These are phyloP conservation scores for Calameuta pallipes DNA, from an alignment of 2,888 invertebrate genomes.

Conservation along the genomic window DNA sequence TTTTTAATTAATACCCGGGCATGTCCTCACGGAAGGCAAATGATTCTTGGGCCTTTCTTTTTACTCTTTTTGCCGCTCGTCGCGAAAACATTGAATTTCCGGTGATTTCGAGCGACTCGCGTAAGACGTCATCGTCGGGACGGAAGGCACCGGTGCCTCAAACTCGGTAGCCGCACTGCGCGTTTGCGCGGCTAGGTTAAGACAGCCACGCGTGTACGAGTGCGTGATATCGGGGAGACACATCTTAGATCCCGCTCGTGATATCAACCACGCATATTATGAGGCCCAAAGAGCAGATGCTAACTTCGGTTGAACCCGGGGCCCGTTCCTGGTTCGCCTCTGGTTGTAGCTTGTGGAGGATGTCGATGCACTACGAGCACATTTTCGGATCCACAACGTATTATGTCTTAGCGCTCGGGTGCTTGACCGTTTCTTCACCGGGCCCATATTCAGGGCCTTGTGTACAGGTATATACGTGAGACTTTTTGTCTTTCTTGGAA, in stretches of 20 bases:
- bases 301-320: slow-evolving; percentile 52
- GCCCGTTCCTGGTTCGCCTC: slow-evolving; percentile 29
- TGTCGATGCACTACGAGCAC: not conserved
- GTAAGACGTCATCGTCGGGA: not conserved
- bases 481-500: not conserved
- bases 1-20: slow-evolving; percentile 56
- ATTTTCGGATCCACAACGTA: not conserved
- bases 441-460: not conserved
- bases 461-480: not conserved
- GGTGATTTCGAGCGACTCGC: not conserved
- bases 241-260: slow-evolving; percentile 36
- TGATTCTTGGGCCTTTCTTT: not conserved
- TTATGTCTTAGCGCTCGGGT: not conserved
- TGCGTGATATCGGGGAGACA: slow-evolving; percentile 55
- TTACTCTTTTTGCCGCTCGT: not conserved
- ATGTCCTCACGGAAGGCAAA: slow-evolving; percentile 9
- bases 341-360: not conserved
- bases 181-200: slow-evolving; percentile 5
- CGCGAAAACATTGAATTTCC: not conserved
- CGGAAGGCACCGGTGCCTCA: not conserved
- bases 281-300: slow-evolving; percentile 54
- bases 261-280: slow-evolving; percentile 63
- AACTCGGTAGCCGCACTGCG: not conserved
- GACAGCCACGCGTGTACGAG: slow-evolving; percentile 59
- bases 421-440: not conserved